Evolutionary conservation across 2,888 invertebrate species (phyloP), one percentile per base, ranked within the genome.

Genomic region (Lochmaea crataegi): DNA sequence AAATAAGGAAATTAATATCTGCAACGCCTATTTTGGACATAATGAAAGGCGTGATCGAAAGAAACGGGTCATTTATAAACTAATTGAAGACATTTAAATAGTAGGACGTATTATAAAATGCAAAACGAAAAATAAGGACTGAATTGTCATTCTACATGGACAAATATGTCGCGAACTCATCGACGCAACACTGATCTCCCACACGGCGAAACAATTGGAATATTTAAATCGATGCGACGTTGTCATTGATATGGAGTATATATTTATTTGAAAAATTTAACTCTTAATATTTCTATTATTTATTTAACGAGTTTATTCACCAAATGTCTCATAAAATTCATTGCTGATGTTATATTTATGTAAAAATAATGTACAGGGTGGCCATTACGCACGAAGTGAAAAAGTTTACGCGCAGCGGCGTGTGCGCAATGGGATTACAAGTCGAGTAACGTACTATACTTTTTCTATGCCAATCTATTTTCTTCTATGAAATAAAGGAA

Each of bases 111-210:
- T 57, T 57, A 38, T 45, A 26, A 63, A 63, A 16, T n/a, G 10
- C 16, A 16, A 11, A 10, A 18, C 9, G 32, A 42, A 41, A 38
- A 42, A 63, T 63, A 63, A 63, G 12, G 16, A 42, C 38, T n/a
- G 41, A 42, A 63, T 63, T 42, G 61, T 63, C 61, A 63, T 42
- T 63, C 61, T 42, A 63, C 61, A 42, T 18, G 18, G 61, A 63
- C 61, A 63, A 63, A 63, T 63, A 63, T 63, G 61, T 42, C 61
- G 16, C 41, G 61, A 63, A 63, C 42, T 63, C 61, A 63, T 63
- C 61, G 61, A 14, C 61, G 6, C 38, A 63, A 63, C 61, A 41
- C 61, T 9, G 41, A 63, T 63, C 61, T 63, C 16, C 61, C 61
- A 63, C 42, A 12, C 61, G 61, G 42, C 41, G 6, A 16, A 63